phyloP scores from a whole-genome alignment of 2,888 invertebrate species.

The Spisula solida region DNA sequence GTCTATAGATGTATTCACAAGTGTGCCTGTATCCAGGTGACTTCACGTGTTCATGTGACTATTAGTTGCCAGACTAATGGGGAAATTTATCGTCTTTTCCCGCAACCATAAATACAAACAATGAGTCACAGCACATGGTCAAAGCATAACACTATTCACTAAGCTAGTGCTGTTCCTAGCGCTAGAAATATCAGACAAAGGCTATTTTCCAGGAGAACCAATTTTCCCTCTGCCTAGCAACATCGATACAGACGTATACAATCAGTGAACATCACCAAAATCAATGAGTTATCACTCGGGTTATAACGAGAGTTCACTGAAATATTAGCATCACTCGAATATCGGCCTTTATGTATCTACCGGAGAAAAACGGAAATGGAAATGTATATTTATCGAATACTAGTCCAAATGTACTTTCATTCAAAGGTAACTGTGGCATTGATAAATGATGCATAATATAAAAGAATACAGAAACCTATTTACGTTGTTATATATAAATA shows the following conservation, averaged over 20 bases:
- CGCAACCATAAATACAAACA: background rate
- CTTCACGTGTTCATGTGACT: constrained; percentile 8
- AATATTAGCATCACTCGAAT: background rate
- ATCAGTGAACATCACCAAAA: constrained; percentile 1
- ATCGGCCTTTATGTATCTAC: no score
- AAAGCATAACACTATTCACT: background rate
- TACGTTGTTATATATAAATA: no score
- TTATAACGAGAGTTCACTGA: background rate
- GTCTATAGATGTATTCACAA: no score
- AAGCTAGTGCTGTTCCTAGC: background rate
- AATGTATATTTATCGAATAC: no score
- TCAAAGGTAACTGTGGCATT: no score
- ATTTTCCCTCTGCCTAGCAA: background rate
- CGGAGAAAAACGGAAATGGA: no score
- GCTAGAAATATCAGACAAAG: background rate
- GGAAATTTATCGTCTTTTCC: constrained; percentile 11
- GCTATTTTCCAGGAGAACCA: background rate
- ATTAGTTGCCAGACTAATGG: background rate
- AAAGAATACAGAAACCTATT: no score
- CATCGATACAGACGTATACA: background rate
- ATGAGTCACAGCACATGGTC: background rate
- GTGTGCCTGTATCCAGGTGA: background rate
- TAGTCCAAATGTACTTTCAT: no score
- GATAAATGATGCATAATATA: no score
- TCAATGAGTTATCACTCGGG: background rate